A percentile compares a stretch with the other conserved stretches of the same genome.
phyloP scores from a whole-genome alignment of 2,888 invertebrate species.

The Noctua fimbriata region DNA sequence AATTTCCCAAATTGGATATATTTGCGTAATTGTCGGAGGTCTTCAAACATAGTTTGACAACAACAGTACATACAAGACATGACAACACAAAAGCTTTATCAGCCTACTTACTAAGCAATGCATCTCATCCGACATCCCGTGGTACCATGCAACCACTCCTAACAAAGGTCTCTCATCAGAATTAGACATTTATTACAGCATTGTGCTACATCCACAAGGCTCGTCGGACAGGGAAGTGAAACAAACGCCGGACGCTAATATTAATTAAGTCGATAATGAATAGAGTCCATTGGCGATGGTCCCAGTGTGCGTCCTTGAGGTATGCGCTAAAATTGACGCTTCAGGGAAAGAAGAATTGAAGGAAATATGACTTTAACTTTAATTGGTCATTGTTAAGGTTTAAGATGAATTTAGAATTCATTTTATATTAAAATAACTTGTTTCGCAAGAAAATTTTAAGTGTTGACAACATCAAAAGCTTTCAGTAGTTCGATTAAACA shows the following conservation, averaged over 20 bases:
- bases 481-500: slow-evolving; percentile 4
- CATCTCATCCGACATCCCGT: slow-evolving; percentile 43
- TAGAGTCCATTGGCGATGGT: slow-evolving; percentile 69
- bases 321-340: slow-evolving; percentile 29
- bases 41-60: not conserved
- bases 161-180: slow-evolving; percentile 81
- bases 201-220: slow-evolving; percentile 84
- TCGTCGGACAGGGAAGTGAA: slow-evolving; percentile 83
- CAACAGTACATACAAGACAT: no score
- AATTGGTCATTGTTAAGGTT: not conserved
- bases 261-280: slow-evolving; percentile 86
- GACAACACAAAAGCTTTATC: no score
- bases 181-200: slow-evolving; percentile 87
- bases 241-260: slow-evolving; percentile 88
- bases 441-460: not conserved
- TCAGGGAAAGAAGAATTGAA: slow-evolving; percentile 37
- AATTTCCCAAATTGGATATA: not conserved
- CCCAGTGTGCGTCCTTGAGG: slow-evolving; percentile 54
- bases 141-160: slow-evolving; percentile 70
- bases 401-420: not conserved
- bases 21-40: not conserved
- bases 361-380: slow-evolving; percentile 25
- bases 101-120: not conserved
- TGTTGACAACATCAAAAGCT: slow-evolving; percentile 20
- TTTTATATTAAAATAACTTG: not conserved